Base-by-base conservation (phyloP, 2,888 invertebrate species). In the Sinopyrophorus schimmeli region DNA sequence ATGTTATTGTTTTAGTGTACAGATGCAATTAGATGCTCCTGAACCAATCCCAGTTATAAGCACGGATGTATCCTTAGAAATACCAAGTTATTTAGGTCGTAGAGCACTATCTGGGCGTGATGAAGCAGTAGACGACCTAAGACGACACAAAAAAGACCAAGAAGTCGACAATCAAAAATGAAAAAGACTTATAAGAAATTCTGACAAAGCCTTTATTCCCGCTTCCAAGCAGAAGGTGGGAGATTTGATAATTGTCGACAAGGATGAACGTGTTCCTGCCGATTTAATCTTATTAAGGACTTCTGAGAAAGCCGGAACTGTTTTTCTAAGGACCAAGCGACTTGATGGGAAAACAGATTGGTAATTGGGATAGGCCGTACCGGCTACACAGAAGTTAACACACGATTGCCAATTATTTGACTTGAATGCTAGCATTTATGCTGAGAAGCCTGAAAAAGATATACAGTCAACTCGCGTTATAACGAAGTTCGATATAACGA, bases 261-360 rank as follows among this genome's bases (percentile, higher is more conserved):
- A 97, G 77, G 93, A 98, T 62, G 94, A 98, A 71, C 77, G 99
- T 49, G 95, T 99, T 6, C 99, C 99, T 0, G 96, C 99, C 0
- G 99, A 99, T 77, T 85, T 99, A 76, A 89, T 99, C 17, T 78
- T 99, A 41, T 71, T 99, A 58, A 77, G 94, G 50, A 96, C 97
- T 0, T 92, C 93, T 27, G 97, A 97, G 74, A 87, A 88, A 57
- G 87, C 87, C 67, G 98, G 98, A 1, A 86, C 96, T 0, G 97
- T 97, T 60, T 99, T 98, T 71, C 91, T 99, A 28, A 80, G 98
- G 61, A 99, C 99, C 0, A 99, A 99, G 76, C 99, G 99, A 74
- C 76, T 99, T 58, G 99, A 99, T 73, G 99, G 93, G 32, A 89
- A 91, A 74, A 92, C 90, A 5, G 91, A 92, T 71, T 92, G 91